Evolutionary conservation across 2,888 invertebrate genomes (phyloP), one percentile per base, ranked within the genome.

Genomic region (Lasius fuliginosus): DNA sequence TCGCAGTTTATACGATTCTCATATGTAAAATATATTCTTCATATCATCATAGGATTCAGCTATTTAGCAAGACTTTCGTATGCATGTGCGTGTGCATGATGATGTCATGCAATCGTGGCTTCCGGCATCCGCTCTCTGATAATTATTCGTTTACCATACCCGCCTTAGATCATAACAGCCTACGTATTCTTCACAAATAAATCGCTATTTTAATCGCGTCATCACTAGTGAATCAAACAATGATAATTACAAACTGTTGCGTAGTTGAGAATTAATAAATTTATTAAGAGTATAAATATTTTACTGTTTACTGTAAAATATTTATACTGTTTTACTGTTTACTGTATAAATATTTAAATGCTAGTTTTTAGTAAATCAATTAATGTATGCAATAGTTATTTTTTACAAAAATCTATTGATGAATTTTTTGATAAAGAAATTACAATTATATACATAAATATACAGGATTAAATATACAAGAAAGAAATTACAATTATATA

Each of bases 121-220:
- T 90, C 89, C 89, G 89, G 49, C 88, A 89, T 89, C 89, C 89
- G 89, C 85, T 84, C 75, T 83, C 83, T 86, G 86, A 88, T 87
- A 87, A 87, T 87, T 87, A 87, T 53, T 53, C 49, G 49, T 53
- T 53, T 53, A 53, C n/a, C 49, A 49, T 49, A 49, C 49, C 8
- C 49, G n/a, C 8, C n/a, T 53, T 53, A 53, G 49, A 53, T 15
- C n/a, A 53, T 53, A n/a, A 53, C 5, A 53, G n/a, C n/a, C n/a
- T 53, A 53, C 6, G n/a, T 53, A 53, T 53, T 53, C 49, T 53
- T 53, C 8, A 5, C 8, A n/a, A 53, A 53, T 53, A 53, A 53
- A 53, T 18, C 2, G 49, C 8, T 53, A 53, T 53, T 53, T 53
- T 53, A 53, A 53, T n/a, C 8, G 15, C 49, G 8, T 53, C 49